A percentile compares a stretch with the other conserved stretches of the same genome.
phyloP scores from a whole-genome alignment of 2,113 vertebrate genomes.

The Columba janthina region DNA sequence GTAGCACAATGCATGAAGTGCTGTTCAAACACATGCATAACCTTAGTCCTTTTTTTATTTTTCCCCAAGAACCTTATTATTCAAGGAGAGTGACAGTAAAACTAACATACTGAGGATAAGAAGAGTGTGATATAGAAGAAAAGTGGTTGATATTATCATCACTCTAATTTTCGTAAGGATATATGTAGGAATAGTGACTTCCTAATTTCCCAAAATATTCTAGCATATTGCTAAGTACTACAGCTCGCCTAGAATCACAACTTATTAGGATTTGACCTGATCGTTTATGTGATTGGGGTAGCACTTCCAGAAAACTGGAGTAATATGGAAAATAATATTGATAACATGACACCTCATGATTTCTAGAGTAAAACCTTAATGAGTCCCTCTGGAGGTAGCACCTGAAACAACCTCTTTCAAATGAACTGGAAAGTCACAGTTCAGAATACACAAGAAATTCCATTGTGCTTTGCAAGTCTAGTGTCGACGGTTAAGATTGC shows the following conservation, averaged over 20 bases:
- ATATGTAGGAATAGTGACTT: neutral
- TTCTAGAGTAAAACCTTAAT: neutral
- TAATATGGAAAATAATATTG: constrained; percentile 2
- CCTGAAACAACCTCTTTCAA: neutral
- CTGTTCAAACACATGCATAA: neutral
- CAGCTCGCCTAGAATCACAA: neutral
- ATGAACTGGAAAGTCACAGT: neutral
- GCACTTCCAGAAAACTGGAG: neutral
- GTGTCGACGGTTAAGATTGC: too few relatives aligned
- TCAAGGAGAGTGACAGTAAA: neutral
- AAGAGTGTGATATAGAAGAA: neutral
- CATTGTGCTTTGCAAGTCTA: neutral
- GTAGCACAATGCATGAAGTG: neutral
- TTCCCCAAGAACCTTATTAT: neutral
- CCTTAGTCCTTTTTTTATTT: neutral
- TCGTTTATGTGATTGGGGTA: neutral
- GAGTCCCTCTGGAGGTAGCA: neutral
- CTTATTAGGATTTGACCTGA: neutral
- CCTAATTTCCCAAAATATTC: neutral
- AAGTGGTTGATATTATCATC: neutral
- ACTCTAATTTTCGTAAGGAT: neutral
- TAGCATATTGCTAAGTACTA: neutral
- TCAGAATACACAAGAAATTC: neutral
- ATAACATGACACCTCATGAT: neutral
- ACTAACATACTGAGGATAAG: neutral